phyloP scores from a whole-genome alignment of 2,113 vertebrate genomes.

The Strix uralensis region DNA sequence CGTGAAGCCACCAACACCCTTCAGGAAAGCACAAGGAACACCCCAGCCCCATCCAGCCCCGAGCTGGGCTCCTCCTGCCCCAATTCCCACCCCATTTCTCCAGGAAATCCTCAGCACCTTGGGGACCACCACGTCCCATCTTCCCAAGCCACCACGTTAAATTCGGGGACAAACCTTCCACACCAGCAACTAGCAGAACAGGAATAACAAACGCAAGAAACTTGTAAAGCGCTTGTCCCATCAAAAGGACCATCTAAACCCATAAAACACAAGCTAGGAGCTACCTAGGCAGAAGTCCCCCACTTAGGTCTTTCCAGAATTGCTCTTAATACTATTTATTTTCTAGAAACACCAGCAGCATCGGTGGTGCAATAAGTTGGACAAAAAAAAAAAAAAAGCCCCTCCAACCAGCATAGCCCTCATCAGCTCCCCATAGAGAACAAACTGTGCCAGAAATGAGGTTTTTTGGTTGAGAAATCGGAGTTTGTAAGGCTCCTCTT shows the following conservation, averaged over 20 bases:
- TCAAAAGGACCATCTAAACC: background rate
- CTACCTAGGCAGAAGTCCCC: background rate
- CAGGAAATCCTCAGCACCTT: background rate
- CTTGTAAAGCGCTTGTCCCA: accelerated
- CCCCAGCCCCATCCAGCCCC: background rate
- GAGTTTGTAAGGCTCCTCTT: background rate
- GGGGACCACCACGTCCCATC: background rate
- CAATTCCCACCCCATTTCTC: background rate
- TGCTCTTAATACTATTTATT: background rate
- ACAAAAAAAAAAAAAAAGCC: background rate
- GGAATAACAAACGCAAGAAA: background rate
- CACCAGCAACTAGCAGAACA: background rate
- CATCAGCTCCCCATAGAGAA: background rate
- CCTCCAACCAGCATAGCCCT: background rate
- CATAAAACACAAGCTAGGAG: too few relatives aligned
- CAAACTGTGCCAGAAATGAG: background rate
- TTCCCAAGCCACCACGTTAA: background rate
- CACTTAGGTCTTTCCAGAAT: background rate
- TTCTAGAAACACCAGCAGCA: background rate
- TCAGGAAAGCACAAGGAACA: accelerated
- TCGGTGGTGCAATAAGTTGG: accelerated
- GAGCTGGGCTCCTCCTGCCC: background rate
- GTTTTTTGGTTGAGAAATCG: background rate
- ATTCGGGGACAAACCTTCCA: background rate
- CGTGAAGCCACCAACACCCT: background rate